Percentiles rank a stretch among this genome's conserved stretches.
Conservation (phyloP, 2,113 vertebrate species). For the Apodemus speciosus region DNA sequence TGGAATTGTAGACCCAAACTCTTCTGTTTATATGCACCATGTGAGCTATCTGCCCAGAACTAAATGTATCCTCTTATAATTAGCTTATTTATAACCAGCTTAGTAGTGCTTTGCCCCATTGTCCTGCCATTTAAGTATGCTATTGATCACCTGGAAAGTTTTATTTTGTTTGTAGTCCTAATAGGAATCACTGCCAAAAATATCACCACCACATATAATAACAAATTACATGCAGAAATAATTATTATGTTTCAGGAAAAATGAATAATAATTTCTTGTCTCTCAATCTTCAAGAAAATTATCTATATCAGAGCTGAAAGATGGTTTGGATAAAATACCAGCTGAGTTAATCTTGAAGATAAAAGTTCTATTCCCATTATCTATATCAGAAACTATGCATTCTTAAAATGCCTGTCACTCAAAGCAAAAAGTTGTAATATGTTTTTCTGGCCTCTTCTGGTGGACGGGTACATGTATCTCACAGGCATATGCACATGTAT, state of each 20-base stretch:
- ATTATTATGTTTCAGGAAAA: neutral
- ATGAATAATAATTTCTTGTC: neutral
- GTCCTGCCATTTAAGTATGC: too few relatives aligned
- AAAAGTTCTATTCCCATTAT: neutral
- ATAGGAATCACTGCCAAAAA: too few relatives aligned
- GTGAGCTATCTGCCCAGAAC: too few relatives aligned
- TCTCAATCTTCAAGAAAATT: neutral
- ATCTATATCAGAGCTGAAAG: neutral
- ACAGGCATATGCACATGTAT: neutral
- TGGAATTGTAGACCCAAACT: too few relatives aligned
- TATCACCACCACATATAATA: neutral
- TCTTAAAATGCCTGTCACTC: neutral
- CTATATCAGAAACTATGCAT: neutral
- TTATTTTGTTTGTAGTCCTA: too few relatives aligned
- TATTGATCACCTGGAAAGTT: too few relatives aligned
- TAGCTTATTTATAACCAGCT: too few relatives aligned
- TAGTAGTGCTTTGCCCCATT: too few relatives aligned
- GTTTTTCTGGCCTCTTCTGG: neutral
- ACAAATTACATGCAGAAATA: neutral
- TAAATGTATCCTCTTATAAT: too few relatives aligned
- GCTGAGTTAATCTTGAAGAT: neutral
- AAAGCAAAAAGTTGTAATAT: neutral
- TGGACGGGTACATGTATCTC: neutral
- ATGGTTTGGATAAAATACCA: neutral
- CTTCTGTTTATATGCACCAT: too few relatives aligned